Evolutionary conservation across 2,888 invertebrate species (phyloP).

Genomic region (Drosophila emarginata): DNA sequence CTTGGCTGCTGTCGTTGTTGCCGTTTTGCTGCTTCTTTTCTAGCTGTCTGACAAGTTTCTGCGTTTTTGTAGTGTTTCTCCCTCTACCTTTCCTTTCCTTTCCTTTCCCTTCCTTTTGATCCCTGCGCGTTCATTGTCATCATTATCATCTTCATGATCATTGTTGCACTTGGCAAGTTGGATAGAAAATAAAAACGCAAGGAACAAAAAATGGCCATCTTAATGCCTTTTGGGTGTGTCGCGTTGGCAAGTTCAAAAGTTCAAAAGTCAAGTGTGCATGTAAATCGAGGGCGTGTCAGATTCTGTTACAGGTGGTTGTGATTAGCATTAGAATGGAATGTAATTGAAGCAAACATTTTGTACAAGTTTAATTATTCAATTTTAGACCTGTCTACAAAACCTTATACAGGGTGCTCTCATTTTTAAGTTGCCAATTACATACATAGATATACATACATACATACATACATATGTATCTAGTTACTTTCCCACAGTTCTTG

Average conservation of each 20-base stretch:
- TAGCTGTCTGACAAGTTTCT: constrained; percentile 74
- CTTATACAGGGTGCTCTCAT: no score
- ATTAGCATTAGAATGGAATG: constrained; percentile 24
- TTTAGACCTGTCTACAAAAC: no score
- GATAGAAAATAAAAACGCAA: constrained; percentile 3
- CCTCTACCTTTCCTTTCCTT: no score
- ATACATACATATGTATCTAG: constrained; percentile 30
- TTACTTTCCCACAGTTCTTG: not conserved
- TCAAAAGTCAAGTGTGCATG: constrained; percentile 30
- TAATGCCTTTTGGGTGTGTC: constrained; percentile 30
- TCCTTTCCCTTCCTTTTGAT: not conserved
- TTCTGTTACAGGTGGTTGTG: constrained; percentile 13
- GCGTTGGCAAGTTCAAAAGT: constrained; percentile 12
- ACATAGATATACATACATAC: no score
- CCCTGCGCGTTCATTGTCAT: constrained; percentile 2
- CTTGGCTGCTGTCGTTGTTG: constrained; percentile 10
- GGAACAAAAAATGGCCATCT: constrained; percentile 42
- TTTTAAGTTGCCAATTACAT: not conserved
- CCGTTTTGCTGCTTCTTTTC: constrained; percentile 22
- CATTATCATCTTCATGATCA: constrained; percentile 6
- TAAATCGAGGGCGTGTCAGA: constrained; percentile 36
- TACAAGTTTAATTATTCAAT: no score
- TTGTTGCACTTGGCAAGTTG: constrained; percentile 16
- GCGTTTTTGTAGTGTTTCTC: constrained; percentile 48
- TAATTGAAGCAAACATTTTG: constrained; percentile 27